Conservation (phyloP, 2,888 invertebrate genomes). For the Agrotis puta region DNA sequence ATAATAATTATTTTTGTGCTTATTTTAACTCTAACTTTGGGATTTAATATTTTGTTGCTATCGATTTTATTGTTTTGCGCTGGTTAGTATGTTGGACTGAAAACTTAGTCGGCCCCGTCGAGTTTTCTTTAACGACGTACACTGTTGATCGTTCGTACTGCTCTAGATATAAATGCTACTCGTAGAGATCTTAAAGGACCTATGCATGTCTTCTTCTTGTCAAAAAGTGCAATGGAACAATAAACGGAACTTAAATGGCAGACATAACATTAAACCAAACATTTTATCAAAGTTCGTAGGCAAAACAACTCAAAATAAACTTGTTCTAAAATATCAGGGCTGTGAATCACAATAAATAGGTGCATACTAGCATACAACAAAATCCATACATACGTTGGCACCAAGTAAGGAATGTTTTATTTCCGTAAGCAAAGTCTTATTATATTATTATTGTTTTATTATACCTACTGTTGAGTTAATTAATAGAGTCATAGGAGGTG, state of each 20-base stretch:
- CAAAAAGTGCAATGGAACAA: background rate
- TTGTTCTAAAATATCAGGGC: constrained; percentile 1
- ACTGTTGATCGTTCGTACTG: background rate
- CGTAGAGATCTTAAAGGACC: background rate
- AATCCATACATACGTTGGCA: background rate
- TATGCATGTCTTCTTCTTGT: background rate
- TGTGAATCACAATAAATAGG: background rate
- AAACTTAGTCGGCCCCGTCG: background rate
- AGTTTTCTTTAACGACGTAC: background rate
- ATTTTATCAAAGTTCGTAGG: background rate
- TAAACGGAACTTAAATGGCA: no score
- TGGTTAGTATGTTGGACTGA: background rate
- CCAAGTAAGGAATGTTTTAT: background rate
- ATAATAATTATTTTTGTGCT: background rate
- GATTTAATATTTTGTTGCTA: background rate
- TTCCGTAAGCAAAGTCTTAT: background rate
- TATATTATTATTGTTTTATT: background rate
- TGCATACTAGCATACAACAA: background rate
- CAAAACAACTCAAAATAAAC: background rate
- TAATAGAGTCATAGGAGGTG: constrained; percentile 17
- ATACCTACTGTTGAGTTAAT: constrained; percentile 17
- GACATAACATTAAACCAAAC: no score
- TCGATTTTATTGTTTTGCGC: constrained; percentile 4
- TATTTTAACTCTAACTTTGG: background rate
- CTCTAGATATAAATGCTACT: background rate